Conservation (phyloP, 2,888 invertebrate genomes). For the Heteromyza rotundicornis region DNA sequence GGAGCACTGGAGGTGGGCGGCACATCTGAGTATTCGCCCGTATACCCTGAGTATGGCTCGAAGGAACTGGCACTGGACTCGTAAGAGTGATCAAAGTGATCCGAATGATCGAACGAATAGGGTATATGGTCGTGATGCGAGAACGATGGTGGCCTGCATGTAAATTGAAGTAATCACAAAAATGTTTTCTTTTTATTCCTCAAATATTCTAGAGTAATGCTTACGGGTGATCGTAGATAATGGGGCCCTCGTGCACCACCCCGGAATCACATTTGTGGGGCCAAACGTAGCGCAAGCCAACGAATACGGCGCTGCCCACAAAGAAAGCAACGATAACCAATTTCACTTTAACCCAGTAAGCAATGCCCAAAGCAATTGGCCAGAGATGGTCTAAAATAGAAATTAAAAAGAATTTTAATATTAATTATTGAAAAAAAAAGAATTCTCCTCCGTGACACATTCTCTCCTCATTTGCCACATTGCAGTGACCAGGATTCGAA, state of each 20-base stretch:
- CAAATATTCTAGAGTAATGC: conserved; percentile 25
- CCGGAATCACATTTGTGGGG: conserved; percentile 47
- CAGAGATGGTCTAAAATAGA: conserved; percentile 45
- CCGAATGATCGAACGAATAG: conserved; percentile 42
- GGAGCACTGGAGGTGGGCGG: conserved; percentile 19
- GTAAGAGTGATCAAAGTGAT: conserved; percentile 39
- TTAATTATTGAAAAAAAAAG: conserved; percentile 3
- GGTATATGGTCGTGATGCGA: conserved; percentile 47
- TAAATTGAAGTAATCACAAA: not conserved
- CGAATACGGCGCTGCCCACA: conserved; percentile 56
- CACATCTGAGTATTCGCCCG: conserved; percentile 39
- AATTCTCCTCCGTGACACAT: conserved; percentile 28
- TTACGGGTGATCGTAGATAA: conserved; percentile 59
- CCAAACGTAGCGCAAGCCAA: conserved; percentile 53
- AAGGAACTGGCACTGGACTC: conserved; percentile 39
- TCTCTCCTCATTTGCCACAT: not conserved
- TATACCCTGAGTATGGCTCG: conserved; percentile 56
- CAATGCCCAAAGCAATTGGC: conserved; percentile 54
- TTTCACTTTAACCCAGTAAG: conserved; percentile 60
- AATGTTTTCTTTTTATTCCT: accelerated
- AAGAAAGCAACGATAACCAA: conserved; percentile 58
- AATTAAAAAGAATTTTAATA: conserved; percentile 10
- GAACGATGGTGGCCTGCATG: conserved; percentile 45
- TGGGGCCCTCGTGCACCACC: conserved; percentile 34
- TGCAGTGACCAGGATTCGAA: conserved; percentile 8